Conservation (phyloP, 2,113 vertebrate species). For the Colius striatus region DNA sequence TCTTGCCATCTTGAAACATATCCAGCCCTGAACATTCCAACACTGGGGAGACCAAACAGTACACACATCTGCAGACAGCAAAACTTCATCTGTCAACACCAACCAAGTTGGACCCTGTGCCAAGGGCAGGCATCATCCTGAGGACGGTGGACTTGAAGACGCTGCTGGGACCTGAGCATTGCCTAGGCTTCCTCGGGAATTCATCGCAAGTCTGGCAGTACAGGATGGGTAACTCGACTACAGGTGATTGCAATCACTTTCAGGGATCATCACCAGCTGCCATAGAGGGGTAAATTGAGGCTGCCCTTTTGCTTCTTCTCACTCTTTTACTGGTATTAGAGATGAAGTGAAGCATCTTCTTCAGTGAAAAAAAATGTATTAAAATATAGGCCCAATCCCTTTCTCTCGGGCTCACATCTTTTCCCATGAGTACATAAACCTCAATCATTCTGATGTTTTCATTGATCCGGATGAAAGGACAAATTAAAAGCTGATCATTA, state of each 20-base stretch:
- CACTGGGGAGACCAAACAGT: background rate
- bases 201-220: background rate
- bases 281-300: background rate
- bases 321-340: background rate
- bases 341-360: background rate
- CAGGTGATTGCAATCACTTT: background rate
- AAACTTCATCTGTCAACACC: background rate
- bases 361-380: background rate
- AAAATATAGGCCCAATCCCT: background rate
- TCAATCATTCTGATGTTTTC: slow-evolving; percentile 52
- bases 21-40: background rate
- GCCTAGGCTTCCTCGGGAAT: background rate
- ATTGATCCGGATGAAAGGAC: slow-evolving; percentile 43
- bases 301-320: background rate
- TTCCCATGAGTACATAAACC: slow-evolving; percentile 19
- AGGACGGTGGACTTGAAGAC: background rate
- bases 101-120: background rate
- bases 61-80: background rate
- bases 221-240: background rate
- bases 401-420: slow-evolving; percentile 5
- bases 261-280: background rate
- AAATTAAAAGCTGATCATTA: slow-evolving; percentile 62
- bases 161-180: background rate
- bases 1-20: background rate
- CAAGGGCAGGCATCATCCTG: background rate